Percentiles rank a stretch among this genome's conserved stretches.
phyloP scores from a whole-genome alignment of 2,888 invertebrate genomes.

The Cerastoderma edule region DNA sequence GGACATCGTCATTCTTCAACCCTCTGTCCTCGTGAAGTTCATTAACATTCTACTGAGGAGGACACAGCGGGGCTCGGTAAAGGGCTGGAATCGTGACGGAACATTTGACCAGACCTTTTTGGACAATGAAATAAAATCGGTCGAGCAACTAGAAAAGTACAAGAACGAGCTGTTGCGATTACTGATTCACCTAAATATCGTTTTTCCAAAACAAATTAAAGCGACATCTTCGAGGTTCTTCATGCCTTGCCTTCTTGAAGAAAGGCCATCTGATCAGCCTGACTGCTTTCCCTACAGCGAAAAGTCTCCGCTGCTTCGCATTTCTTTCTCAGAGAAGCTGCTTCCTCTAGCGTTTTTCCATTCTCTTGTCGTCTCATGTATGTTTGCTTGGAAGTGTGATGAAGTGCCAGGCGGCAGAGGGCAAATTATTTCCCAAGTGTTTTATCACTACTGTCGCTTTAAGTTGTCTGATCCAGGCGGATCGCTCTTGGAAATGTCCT shows the following conservation, averaged over 20 bases:
- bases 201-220: neutral
- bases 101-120: slow-evolving; percentile 15
- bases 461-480: neutral
- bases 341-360: slow-evolving; percentile 19
- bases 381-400: neutral
- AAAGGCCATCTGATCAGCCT: neutral
- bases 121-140: neutral
- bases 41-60: slow-evolving; percentile 28
- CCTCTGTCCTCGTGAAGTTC: slow-evolving; percentile 26
- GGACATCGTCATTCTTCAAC: slow-evolving; percentile 38
- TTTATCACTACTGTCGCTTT: slow-evolving; percentile 13
- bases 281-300: neutral
- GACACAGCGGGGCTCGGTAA: neutral
- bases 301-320: slow-evolving; percentile 1
- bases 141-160: neutral
- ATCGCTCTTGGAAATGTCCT: slow-evolving; percentile 7
- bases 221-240: neutral
- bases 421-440: neutral
- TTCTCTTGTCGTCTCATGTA: neutral
- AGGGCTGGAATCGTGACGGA: slow-evolving; percentile 11
- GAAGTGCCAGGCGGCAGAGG: neutral
- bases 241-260: slow-evolving; percentile 18
- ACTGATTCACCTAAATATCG: slow-evolving; percentile 8
- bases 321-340: neutral
- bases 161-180: neutral